A percentile compares a stretch with the other conserved stretches of the same genome.
Conservation (phyloP, 2,797 vertebrate genomes). For the Sebastolobus altivelis region DNA sequence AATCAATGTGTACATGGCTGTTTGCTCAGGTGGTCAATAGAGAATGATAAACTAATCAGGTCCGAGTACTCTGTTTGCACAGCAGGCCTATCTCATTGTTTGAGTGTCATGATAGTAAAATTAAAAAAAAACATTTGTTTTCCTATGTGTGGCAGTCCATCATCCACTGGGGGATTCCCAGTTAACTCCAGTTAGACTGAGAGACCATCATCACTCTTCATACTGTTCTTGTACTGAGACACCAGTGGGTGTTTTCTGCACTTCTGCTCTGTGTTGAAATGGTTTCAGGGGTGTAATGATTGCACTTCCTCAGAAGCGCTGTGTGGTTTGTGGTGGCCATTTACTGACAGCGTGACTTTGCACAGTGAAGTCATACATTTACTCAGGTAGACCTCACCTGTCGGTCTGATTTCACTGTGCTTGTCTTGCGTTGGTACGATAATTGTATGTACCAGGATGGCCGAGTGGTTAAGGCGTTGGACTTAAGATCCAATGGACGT, state of each 20-base stretch:
- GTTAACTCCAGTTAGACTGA: background rate
- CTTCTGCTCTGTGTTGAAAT: conserved; percentile 40
- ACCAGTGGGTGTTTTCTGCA: conserved; percentile 41
- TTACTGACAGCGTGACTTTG: conserved; percentile 24
- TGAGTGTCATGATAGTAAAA: background rate
- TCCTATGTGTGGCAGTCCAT: background rate
- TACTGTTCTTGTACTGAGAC: background rate
- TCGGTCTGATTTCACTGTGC: no score
- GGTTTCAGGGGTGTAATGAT: conserved; percentile 17
- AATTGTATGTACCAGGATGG: conserved; percentile 62
- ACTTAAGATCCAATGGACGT: conserved; percentile 80
- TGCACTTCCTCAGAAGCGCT: conserved; percentile 29
- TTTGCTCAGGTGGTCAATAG: conserved; percentile 4
- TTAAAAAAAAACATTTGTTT: background rate
- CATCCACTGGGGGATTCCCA: conserved; percentile 29
- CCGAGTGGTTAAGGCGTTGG: conserved; percentile 81
- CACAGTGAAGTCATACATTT: background rate
- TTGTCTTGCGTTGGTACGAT: no score
- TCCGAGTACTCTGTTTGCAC: conserved; percentile 41
- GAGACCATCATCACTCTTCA: background rate
- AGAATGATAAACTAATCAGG: background rate
- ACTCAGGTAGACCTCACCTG: background rate
- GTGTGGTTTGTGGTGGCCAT: conserved; percentile 28
- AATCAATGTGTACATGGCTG: background rate
- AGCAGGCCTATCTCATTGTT: conserved; percentile 6